Evolutionary conservation across 2,888 invertebrate species (phyloP).

Genomic region (Ophraella communa): DNA sequence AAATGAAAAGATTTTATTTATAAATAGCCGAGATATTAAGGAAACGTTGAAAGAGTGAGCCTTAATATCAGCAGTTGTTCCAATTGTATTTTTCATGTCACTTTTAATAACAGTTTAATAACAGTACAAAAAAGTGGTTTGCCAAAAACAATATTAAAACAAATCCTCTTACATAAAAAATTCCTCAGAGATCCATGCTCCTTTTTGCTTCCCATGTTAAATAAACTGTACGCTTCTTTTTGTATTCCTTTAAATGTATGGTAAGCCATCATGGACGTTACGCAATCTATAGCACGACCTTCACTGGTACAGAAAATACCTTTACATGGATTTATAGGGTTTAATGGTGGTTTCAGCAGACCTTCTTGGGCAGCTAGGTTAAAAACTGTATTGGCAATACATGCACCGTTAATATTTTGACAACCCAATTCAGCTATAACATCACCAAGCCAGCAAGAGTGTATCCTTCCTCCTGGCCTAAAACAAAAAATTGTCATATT

Average conservation of each 20-base stretch:
- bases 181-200: conserved; percentile 70
- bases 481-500: background rate
- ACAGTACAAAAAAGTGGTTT: too few species aligned
- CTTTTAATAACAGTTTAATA: too few species aligned
- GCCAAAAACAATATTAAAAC: background rate
- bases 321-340: conserved; percentile 62
- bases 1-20: too few species aligned
- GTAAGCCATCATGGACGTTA: conserved; percentile 69
- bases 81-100: too few species aligned
- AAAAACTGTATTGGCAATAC: conserved; percentile 74
- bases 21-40: too few species aligned
- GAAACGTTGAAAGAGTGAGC: too few species aligned
- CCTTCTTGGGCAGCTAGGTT: conserved; percentile 74
- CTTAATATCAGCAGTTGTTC: too few species aligned
- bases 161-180: conserved; percentile 61
- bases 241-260: conserved; percentile 73
- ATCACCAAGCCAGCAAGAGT: conserved; percentile 79
- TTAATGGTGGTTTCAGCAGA: conserved; percentile 67
- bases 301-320: conserved; percentile 74
- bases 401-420: conserved; percentile 75
- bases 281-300: conserved; percentile 70
- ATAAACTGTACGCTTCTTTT: conserved; percentile 70
- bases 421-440: conserved; percentile 80
- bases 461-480: conserved; percentile 80
- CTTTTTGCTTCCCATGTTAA: conserved; percentile 67